These are phyloP conservation scores for Mellilla xanthometata DNA, from an alignment of 2,888 invertebrate species.

Conservation along the genomic window DNA sequence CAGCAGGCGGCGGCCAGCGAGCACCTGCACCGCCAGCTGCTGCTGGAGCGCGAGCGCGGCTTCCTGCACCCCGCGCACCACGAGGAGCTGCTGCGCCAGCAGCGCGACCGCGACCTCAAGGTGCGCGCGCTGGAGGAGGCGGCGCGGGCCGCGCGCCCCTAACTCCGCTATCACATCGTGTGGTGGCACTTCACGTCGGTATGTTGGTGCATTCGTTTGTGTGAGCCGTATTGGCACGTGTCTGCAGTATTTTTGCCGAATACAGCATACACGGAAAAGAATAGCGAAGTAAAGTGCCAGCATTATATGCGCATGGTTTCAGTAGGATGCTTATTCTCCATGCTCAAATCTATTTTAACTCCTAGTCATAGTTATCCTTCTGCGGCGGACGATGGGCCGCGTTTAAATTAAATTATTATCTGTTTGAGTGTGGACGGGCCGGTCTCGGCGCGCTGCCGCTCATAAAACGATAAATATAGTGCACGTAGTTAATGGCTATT, in stretches of 20 bases:
- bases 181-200: too few relatives aligned
- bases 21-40: conserved; percentile 91
- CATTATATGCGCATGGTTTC: conserved; percentile 78
- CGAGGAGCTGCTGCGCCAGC: conserved; percentile 86
- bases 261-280: too few relatives aligned
- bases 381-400: conserved; percentile 44
- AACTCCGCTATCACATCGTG: too few relatives aligned
- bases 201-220: too few relatives aligned
- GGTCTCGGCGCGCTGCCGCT: conserved; percentile 29
- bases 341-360: conserved; percentile 79
- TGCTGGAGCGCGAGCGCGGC: conserved; percentile 90
- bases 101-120: conserved; percentile 92
- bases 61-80: conserved; percentile 82
- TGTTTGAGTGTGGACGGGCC: conserved; percentile 29
- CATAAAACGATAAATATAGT: not conserved
- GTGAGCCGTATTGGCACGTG: too few relatives aligned
- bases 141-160: conserved; percentile 84
- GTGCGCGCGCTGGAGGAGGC: conserved; percentile 93
- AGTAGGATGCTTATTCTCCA: conserved; percentile 75
- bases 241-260: too few relatives aligned
- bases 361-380: conserved; percentile 76
- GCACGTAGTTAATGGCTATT: not conserved
- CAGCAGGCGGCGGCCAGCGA: conserved; percentile 92
- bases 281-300: conserved; percentile 54
- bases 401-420: conserved; percentile 54